Evolutionary conservation across 1,140 invertebrate genomes (phyloP).

Genomic region (Phymorhynchus buccinoides): DNA sequence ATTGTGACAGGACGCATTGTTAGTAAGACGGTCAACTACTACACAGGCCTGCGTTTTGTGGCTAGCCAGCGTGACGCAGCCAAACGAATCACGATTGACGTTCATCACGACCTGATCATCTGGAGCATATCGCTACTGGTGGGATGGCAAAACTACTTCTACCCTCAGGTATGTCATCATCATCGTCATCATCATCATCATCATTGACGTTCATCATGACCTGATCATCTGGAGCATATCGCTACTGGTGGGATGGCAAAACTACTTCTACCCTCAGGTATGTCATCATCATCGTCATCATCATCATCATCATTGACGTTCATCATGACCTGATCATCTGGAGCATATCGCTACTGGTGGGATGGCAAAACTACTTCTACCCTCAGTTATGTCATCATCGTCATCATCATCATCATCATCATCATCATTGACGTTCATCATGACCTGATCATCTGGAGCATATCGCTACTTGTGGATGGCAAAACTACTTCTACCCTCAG

Average conservation of each 20-base stretch:
- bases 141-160: slow-evolving; percentile 31
- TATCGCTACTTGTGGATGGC: not conserved
- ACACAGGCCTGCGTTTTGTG: slow-evolving; percentile 26
- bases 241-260: no score
- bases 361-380: no score
- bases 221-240: no score
- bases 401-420: no score
- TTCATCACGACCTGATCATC: slow-evolving; percentile 32
- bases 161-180: slow-evolving; percentile 18
- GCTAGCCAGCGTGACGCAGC: slow-evolving; percentile 5
- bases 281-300: no score
- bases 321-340: no score
- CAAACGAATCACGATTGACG: slow-evolving; percentile 34
- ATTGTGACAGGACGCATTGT: slow-evolving; percentile 11
- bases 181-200: no score
- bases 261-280: no score
- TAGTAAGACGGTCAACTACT: slow-evolving; percentile 31
- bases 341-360: no score
- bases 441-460: slow-evolving; percentile 29
- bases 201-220: no score
- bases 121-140: not conserved
- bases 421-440: slow-evolving; percentile 35
- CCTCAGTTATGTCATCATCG: no score
- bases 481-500: slow-evolving; percentile 32
- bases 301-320: no score